phyloP scores from a whole-genome alignment of 2,113 vertebrate genomes.

The Equus quagga region DNA sequence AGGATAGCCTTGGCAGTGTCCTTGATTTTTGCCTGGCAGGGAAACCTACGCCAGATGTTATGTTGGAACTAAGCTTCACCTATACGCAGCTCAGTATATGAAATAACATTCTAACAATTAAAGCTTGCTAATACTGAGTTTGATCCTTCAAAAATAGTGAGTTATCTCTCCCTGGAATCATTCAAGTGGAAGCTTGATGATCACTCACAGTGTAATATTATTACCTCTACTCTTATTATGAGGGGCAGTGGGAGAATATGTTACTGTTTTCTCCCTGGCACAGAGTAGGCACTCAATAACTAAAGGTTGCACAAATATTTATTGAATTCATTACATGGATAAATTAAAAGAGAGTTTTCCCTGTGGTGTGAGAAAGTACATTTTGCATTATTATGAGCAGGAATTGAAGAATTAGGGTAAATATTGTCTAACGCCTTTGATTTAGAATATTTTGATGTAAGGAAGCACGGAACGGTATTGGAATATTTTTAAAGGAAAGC shows the following conservation, averaged over 20 bases:
- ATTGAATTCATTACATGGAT: conserved; percentile 1
- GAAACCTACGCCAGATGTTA: conserved; percentile 36
- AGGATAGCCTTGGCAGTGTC: conserved; percentile 6
- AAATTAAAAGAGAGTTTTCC: neutral
- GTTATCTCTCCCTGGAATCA: neutral
- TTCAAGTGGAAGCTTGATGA: neutral
- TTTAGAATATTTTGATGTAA: conserved; percentile 50
- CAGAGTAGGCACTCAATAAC: neutral
- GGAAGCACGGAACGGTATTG: neutral
- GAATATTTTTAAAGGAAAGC: conserved; percentile 2
- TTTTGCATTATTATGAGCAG: neutral
- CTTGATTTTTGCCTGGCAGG: conserved; percentile 21
- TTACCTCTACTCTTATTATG: neutral
- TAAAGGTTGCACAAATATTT: neutral
- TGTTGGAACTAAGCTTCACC: neutral
- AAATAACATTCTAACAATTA: conserved; percentile 39
- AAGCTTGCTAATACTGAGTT: neutral
- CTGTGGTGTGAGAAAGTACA: neutral
- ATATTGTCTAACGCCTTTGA: conserved; percentile 29
- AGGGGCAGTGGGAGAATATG: neutral
- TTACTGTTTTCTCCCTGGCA: neutral
- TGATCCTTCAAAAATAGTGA: neutral
- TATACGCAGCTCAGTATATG: neutral
- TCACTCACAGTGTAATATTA: neutral
- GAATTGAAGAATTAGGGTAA: conserved; percentile 21